These are phyloP conservation scores for Rhingia rostrata DNA, from an alignment of 2,888 invertebrate species.

Conservation along the genomic window DNA sequence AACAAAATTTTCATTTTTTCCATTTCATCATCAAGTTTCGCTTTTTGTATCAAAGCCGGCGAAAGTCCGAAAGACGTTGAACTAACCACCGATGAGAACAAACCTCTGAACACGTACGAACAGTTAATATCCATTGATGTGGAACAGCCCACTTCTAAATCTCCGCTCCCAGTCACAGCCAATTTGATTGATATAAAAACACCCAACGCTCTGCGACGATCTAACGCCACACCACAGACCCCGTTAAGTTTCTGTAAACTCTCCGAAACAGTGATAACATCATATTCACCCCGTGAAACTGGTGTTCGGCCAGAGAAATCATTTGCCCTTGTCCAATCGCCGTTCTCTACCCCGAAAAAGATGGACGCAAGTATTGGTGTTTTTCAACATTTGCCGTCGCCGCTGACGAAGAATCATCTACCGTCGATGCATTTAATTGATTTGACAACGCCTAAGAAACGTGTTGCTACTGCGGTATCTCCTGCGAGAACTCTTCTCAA, in stretches of 20 bases:
- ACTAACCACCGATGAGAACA: slow-evolving; percentile 37
- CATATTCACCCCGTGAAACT: slow-evolving; percentile 80
- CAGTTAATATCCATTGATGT: slow-evolving; percentile 24
- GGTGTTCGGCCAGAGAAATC: slow-evolving; percentile 79
- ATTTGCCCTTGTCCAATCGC: slow-evolving; percentile 77
- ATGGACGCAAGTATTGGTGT: slow-evolving; percentile 76
- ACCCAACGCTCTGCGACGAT: slow-evolving; percentile 42
- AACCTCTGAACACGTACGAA: slow-evolving; percentile 26
- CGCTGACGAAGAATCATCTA: slow-evolving; percentile 40
- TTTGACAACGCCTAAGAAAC: slow-evolving; percentile 79
- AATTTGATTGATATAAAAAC: slow-evolving; percentile 66
- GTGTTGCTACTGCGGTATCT: slow-evolving; percentile 56
- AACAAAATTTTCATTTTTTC: slow-evolving; percentile 1
- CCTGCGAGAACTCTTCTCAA: slow-evolving; percentile 59
- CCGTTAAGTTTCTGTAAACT: slow-evolving; percentile 35
- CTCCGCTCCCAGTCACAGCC: slow-evolving; percentile 12
- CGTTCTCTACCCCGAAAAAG: slow-evolving; percentile 33
- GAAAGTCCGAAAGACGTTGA: slow-evolving; percentile 75
- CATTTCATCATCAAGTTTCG: slow-evolving; percentile 77
- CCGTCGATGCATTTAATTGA: slow-evolving; percentile 81
- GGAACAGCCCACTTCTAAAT: slow-evolving; percentile 34
- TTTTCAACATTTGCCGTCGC: slow-evolving; percentile 75
- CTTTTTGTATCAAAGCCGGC: slow-evolving; percentile 79
- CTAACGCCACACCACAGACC: slow-evolving; percentile 25
- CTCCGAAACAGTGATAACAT: slow-evolving; percentile 81